Conservation (phyloP, 1,140 invertebrate genomes). For the Platorchestia sp. region DNA sequence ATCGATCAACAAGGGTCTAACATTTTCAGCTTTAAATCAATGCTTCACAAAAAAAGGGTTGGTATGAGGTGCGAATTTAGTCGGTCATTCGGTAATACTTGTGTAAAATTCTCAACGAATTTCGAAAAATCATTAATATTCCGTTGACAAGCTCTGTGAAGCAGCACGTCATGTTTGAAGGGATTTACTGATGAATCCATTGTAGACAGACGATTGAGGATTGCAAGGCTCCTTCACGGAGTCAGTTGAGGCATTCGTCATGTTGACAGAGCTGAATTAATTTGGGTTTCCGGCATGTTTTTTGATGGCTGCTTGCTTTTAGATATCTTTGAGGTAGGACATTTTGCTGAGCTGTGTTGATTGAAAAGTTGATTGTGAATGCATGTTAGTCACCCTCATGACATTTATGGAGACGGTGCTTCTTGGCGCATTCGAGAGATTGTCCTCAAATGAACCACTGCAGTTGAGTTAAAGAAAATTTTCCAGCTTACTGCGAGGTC, state of each 20-base stretch:
- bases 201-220: neutral
- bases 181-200: slow-evolving; percentile 1
- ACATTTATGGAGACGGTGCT: neutral
- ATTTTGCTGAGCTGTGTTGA: neutral
- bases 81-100: neutral
- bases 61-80: neutral
- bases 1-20: neutral
- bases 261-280: neutral
- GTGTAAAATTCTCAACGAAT: neutral
- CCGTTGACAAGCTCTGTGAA: neutral
- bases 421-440: neutral
- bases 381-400: neutral
- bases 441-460: neutral
- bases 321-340: neutral
- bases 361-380: neutral
- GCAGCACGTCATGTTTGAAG: neutral
- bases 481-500: neutral
- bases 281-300: neutral
- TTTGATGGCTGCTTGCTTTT: neutral
- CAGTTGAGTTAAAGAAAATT: neutral
- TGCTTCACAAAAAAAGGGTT: neutral
- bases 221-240: neutral
- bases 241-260: neutral
- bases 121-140: neutral
- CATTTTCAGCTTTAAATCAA: neutral